phyloP scores from a whole-genome alignment of 2,888 invertebrate genomes.

The Drosophila affinis region DNA sequence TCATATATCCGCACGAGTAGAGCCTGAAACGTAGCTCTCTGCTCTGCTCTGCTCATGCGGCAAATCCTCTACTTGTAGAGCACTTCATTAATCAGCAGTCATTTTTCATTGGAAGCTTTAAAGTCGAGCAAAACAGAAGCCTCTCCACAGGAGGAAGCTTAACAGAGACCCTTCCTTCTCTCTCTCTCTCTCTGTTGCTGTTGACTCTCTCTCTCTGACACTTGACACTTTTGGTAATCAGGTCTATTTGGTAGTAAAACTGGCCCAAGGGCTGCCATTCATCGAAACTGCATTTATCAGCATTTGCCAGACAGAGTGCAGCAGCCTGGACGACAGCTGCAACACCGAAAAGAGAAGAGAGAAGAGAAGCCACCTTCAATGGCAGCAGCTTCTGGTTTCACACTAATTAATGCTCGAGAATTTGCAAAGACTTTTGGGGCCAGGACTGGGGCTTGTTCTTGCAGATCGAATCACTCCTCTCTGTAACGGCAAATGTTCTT shows the following conservation, averaged over 20 bases:
- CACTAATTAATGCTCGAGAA: slow-evolving; percentile 53
- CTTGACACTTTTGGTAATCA: slow-evolving; percentile 44
- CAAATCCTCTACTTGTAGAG: slow-evolving; percentile 26
- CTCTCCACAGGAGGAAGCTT: too few species aligned
- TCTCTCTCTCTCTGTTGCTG: not conserved
- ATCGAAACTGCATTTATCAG: slow-evolving; percentile 60
- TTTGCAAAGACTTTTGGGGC: not conserved
- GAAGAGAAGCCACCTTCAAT: slow-evolving; percentile 16
- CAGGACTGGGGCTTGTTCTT: not conserved
- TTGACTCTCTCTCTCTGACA: slow-evolving; percentile 9
- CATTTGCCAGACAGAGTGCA: slow-evolving; percentile 24
- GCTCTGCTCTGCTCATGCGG: slow-evolving; percentile 42
- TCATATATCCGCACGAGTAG: slow-evolving; percentile 55
- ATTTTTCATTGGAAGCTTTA: slow-evolving; percentile 18
- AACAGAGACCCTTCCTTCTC: too few species aligned
- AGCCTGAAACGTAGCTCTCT: slow-evolving; percentile 8
- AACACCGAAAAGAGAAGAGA: slow-evolving; percentile 18
- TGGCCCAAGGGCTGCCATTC: slow-evolving; percentile 46
- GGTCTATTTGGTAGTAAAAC: slow-evolving; percentile 24
- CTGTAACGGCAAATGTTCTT: slow-evolving; percentile 39
- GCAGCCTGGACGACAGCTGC: slow-evolving; percentile 30
- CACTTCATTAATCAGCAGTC: slow-evolving; percentile 46
- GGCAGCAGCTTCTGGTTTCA: slow-evolving; percentile 31
- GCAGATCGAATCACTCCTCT: not conserved
- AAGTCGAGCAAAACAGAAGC: slow-evolving; percentile 12